phyloP scores from a whole-genome alignment of 2,113 vertebrate species.

The Cyphomyrus plagiostoma region DNA sequence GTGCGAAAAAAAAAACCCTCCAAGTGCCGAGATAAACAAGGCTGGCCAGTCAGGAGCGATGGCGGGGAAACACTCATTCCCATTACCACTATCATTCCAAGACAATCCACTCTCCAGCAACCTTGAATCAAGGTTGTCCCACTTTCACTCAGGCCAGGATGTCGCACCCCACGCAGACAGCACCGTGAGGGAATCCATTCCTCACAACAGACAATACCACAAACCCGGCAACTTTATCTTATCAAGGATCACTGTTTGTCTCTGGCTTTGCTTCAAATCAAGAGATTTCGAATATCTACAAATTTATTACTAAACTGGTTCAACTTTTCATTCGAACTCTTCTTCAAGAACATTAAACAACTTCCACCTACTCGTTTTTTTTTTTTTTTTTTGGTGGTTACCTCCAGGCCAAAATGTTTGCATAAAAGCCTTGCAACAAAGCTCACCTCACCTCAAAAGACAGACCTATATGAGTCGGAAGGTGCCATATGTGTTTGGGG shows the following conservation, averaged over 20 bases:
- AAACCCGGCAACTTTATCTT: background rate
- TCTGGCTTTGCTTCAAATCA: no score
- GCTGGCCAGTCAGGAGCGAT: background rate
- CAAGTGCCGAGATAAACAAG: background rate
- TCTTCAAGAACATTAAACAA: conserved; percentile 42
- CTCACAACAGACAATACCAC: background rate
- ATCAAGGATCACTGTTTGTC: background rate
- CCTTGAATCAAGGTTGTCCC: conserved; percentile 22
- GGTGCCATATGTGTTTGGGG: background rate
- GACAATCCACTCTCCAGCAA: background rate
- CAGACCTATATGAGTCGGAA: background rate
- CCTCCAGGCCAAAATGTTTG: background rate
- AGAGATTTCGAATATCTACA: background rate
- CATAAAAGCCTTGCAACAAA: background rate
- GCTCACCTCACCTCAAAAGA: background rate
- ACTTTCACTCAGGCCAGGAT: conserved; percentile 3
- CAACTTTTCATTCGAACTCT: conserved; percentile 48
- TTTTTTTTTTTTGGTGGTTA: background rate
- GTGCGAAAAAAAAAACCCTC: background rate
- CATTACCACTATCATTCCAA: conserved; percentile 23
- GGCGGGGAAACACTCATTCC: conserved; percentile 39
- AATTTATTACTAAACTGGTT: background rate
- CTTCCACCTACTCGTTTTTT: conserved; percentile 40
- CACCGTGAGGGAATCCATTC: background rate
- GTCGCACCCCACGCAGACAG: background rate